Evolutionary conservation across 2,888 invertebrate genomes (phyloP).

Genomic region (Megaustenia siamemsis): DNA sequence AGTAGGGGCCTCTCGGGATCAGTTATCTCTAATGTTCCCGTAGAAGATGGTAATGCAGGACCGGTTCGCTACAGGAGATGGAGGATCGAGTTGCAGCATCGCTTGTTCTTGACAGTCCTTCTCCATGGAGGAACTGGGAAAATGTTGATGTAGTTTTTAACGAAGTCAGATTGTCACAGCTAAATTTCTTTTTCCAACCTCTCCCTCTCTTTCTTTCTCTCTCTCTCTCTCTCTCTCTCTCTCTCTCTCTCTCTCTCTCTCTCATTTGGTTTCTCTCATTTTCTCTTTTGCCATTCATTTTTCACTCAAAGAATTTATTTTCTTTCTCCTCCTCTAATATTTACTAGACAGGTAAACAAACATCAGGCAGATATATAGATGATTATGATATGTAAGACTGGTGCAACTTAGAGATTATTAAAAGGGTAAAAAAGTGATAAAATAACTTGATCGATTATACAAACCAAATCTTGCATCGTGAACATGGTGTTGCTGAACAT

Average conservation of each 20-base stretch:
- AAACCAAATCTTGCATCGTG: too few species aligned
- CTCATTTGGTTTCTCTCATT: too few species aligned
- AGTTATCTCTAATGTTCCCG: slow-evolving; percentile 22
- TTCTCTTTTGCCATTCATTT: slow-evolving; percentile 6
- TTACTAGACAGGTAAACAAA: too few species aligned
- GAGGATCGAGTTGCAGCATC: background rate
- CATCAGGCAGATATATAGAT: too few species aligned
- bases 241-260: slow-evolving; percentile 26
- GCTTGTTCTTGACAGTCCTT: background rate
- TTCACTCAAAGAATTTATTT: background rate
- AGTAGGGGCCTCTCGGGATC: slow-evolving; percentile 4
- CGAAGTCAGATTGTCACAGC: too few species aligned
- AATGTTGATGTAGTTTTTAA: too few species aligned
- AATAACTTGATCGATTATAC: too few species aligned
- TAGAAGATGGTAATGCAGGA: slow-evolving; percentile 2
- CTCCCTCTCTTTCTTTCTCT: too few species aligned
- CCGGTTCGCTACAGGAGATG: background rate
- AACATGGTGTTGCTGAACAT: background rate
- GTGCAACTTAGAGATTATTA: too few species aligned
- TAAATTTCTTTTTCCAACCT: slow-evolving; percentile 34
- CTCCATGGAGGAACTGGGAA: too few species aligned
- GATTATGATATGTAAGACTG: too few species aligned
- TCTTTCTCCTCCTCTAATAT: background rate
- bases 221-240: slow-evolving; percentile 23
- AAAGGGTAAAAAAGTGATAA: too few species aligned